A percentile compares a stretch with the other conserved stretches of the same genome.
Conservation (phyloP, 2,797 vertebrate genomes). For the Enteromius argenteus region DNA sequence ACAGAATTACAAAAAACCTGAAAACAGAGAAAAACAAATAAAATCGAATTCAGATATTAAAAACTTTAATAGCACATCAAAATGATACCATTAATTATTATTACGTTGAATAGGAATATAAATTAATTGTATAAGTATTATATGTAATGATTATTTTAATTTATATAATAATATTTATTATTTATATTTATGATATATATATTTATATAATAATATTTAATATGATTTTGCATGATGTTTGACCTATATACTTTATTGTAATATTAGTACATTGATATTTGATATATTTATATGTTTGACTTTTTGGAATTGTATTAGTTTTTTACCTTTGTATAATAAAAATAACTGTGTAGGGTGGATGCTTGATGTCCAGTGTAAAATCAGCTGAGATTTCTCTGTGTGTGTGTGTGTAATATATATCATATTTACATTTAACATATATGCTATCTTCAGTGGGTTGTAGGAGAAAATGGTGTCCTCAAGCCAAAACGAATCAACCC, state of each 20-base stretch:
- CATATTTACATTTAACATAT: background rate
- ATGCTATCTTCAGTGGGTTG: slow-evolving; percentile 81
- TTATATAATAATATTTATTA: background rate
- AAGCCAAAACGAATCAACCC: slow-evolving; percentile 92
- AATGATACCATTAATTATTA: background rate
- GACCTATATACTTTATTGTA: background rate
- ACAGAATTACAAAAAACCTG: background rate
- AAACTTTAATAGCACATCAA: background rate
- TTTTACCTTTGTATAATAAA: background rate
- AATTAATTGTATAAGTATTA: background rate
- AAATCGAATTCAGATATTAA: background rate
- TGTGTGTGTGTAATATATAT: background rate
- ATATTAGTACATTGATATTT: background rate
- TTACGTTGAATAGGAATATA: background rate
- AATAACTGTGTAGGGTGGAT: background rate
- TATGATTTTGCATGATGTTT: background rate
- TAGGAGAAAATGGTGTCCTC: slow-evolving; percentile 91
- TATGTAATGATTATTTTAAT: background rate
- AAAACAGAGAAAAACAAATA: background rate
- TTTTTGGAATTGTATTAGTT: background rate
- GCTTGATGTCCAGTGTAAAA: background rate
- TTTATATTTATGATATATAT: background rate
- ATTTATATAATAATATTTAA: background rate
- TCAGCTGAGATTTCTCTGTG: background rate
- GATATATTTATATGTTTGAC: background rate